These are phyloP conservation scores for Tamias sibiricus DNA, from an alignment of 2,113 vertebrate genomes.

Conservation along the genomic window DNA sequence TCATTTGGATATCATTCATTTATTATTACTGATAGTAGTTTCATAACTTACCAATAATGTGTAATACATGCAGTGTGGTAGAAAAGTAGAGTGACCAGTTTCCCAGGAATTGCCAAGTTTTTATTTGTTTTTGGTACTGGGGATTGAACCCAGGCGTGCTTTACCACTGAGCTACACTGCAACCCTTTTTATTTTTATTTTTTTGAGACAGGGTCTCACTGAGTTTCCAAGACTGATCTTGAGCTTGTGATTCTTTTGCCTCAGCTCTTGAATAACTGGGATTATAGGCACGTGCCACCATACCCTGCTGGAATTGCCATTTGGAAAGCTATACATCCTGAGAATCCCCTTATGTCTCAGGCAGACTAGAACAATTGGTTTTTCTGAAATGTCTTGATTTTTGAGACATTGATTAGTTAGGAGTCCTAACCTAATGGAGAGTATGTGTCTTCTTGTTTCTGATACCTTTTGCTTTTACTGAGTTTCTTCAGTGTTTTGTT, in stretches of 20 bases:
- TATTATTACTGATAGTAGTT: constrained; percentile 1
- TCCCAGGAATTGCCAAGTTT: neutral
- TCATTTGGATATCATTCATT: neutral
- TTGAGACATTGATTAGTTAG: neutral
- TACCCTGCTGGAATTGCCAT: neutral
- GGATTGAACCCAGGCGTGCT: neutral
- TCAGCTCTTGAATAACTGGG: neutral
- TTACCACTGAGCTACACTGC: neutral
- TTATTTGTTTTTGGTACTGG: neutral
- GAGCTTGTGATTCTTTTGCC: neutral
- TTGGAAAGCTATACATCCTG: neutral
- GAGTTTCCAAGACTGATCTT: neutral
- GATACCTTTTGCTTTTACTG: neutral
- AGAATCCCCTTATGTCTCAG: neutral
- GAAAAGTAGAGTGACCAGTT: neutral
- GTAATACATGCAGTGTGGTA: neutral
- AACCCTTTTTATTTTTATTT: neutral
- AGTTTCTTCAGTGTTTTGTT: constrained; percentile 53
- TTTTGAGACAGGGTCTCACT: neutral
- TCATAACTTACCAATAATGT: neutral
- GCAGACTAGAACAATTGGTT: neutral
- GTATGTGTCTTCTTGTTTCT: neutral
- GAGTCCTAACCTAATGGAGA: neutral
- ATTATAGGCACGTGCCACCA: no score
- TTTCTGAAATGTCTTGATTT: neutral